phyloP scores from a whole-genome alignment of 2,888 invertebrate species.

The Hymenopus coronatus region DNA sequence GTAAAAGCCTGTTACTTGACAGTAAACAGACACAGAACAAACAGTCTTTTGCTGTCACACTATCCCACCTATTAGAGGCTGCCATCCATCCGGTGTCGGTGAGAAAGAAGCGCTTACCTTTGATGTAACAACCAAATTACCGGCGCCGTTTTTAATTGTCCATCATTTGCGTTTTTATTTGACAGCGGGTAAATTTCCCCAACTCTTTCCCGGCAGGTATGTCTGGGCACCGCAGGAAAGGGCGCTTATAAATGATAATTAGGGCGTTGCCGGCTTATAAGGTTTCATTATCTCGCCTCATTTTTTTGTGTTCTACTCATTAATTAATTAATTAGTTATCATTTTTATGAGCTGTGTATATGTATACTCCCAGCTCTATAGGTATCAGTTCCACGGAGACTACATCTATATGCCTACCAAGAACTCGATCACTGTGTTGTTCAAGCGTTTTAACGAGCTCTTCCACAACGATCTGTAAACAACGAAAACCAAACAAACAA shows the following conservation, averaged over 20 bases:
- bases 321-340: slow-evolving; percentile 30
- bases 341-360: slow-evolving; percentile 15
- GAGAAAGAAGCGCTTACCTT: slow-evolving; percentile 14
- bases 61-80: slow-evolving; percentile 14
- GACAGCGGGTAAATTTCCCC: slow-evolving; percentile 26
- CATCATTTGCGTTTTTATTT: slow-evolving; percentile 29
- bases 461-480: too few species aligned
- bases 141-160: slow-evolving; percentile 27
- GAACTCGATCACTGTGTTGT: not conserved
- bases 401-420: not conserved
- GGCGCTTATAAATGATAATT: slow-evolving; percentile 27
- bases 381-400: not conserved
- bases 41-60: slow-evolving; percentile 17
- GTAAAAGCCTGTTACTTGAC: slow-evolving; percentile 5
- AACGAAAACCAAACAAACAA: not conserved
- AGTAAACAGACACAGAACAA: slow-evolving; percentile 13
- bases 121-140: slow-evolving; percentile 28
- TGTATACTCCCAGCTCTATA: not conserved
- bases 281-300: slow-evolving; percentile 30
- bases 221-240: not conserved
- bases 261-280: slow-evolving; percentile 33
- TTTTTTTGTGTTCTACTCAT: slow-evolving; percentile 27
- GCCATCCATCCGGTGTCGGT: slow-evolving; percentile 3
- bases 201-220: not conserved
- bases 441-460: not conserved